Evolutionary conservation across 2,888 invertebrate genomes (phyloP).

Genomic region (Trachelus iudaicus): DNA sequence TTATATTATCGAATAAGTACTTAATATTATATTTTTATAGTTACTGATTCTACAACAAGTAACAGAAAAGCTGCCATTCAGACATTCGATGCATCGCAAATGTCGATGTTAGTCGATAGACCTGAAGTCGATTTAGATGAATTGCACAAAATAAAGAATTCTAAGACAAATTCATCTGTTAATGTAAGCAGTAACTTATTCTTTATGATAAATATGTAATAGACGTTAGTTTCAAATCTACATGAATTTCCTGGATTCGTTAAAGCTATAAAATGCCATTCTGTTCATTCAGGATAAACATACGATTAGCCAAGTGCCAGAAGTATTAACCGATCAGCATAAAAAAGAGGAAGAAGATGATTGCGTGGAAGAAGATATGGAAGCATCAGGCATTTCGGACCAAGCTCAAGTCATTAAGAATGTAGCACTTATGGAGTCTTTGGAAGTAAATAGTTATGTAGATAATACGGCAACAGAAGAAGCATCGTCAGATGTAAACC

Average conservation of each 20-base stretch:
- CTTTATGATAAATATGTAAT: not conserved
- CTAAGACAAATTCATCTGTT: not conserved
- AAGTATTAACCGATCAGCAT: not conserved
- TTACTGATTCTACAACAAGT: constrained; percentile 72
- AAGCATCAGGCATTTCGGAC: constrained; percentile 37
- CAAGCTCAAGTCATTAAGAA: constrained; percentile 33
- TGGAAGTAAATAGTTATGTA: constrained; percentile 12
- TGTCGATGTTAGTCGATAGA: constrained; percentile 74
- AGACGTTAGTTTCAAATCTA: not conserved
- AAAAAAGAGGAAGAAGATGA: not conserved
- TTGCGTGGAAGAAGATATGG: constrained; percentile 55
- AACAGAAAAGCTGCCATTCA: constrained; percentile 77
- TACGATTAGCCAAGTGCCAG: not conserved
- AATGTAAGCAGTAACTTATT: not conserved
- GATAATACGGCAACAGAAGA: constrained; percentile 16
- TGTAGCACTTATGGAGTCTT: constrained; percentile 28
- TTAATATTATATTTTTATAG: constrained; percentile 63
- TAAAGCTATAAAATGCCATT: not conserved
- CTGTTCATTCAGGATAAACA: not conserved
- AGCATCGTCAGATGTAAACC: not conserved
- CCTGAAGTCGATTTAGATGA: constrained; percentile 70
- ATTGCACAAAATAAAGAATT: constrained; percentile 69
- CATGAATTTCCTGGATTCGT: not conserved
- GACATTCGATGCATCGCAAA: constrained; percentile 74
- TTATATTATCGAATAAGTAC: constrained; percentile 12